Conservation (phyloP, 2,888 invertebrate species). For the Germaria angustata region DNA sequence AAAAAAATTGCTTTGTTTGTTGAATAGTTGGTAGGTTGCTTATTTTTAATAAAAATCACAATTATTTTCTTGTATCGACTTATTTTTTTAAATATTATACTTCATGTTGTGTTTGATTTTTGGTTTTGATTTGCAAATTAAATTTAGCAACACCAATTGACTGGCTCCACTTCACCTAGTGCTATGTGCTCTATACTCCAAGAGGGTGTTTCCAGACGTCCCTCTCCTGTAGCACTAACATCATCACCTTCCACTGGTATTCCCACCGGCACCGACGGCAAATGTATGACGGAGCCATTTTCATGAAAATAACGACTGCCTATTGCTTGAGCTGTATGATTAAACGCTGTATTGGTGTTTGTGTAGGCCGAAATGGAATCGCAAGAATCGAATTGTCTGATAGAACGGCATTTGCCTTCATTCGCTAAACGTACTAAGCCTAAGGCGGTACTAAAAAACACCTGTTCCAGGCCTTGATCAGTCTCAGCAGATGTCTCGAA, state of each 20-base stretch:
- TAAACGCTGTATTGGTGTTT: constrained; percentile 75
- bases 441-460: constrained; percentile 85
- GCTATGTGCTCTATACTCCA: constrained; percentile 85
- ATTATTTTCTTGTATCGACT: constrained; percentile 34
- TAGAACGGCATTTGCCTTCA: constrained; percentile 81
- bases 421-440: constrained; percentile 83
- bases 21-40: constrained; percentile 19
- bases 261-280: constrained; percentile 78
- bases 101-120: constrained; percentile 2
- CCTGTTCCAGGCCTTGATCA: constrained; percentile 88
- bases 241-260: constrained; percentile 81
- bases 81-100: constrained; percentile 2
- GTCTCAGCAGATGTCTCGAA: constrained; percentile 91
- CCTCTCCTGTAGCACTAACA: constrained; percentile 83
- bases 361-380: constrained; percentile 79
- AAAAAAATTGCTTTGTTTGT: constrained; percentile 58
- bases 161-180: constrained; percentile 84
- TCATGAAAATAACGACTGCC: constrained; percentile 62
- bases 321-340: constrained; percentile 71
- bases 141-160: constrained; percentile 83
- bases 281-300: constrained; percentile 72
- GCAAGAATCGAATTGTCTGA: constrained; percentile 84
- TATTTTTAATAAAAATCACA: constrained; percentile 51
- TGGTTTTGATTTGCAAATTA: background rate
- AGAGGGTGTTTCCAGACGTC: constrained; percentile 84